Evolutionary conservation across 1,140 invertebrate species (phyloP).

Genomic region (Venustaconcha ellipsiformis): DNA sequence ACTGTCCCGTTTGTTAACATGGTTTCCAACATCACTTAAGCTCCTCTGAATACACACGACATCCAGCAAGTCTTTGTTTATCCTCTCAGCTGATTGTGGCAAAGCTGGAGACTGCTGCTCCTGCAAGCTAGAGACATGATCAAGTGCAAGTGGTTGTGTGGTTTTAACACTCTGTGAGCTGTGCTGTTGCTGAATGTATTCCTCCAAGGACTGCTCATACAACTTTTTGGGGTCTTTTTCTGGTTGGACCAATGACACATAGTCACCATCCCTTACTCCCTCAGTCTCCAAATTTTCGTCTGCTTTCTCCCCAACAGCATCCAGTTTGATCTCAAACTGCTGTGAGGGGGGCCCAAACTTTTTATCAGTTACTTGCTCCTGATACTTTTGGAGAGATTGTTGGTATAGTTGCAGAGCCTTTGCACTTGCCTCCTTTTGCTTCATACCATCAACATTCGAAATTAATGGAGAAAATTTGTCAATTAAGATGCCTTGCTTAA

Average conservation of each 20-base stretch:
- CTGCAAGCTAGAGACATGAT: no score
- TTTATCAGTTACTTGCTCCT: slow-evolving; percentile 17
- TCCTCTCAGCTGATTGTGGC: no score
- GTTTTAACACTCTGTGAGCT: no score
- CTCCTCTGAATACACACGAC: no score
- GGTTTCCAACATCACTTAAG: no score
- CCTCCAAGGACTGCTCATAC: slow-evolving; percentile 29
- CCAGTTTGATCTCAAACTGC: slow-evolving; percentile 18
- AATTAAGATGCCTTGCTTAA: slow-evolving; percentile 23
- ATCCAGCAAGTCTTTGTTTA: no score
- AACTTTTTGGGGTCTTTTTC: slow-evolving; percentile 19
- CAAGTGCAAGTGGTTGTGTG: no score
- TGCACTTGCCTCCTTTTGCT: slow-evolving; percentile 20
- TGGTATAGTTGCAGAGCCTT: slow-evolving; percentile 26
- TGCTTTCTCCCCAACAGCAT: slow-evolving; percentile 6
- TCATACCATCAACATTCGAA: slow-evolving; percentile 3
- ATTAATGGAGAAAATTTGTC: not conserved
- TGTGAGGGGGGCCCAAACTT: slow-evolving; percentile 7
- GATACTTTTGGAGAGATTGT: slow-evolving; percentile 26
- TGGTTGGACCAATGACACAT: slow-evolving; percentile 1
- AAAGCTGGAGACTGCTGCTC: no score
- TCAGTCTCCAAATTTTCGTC: not conserved
- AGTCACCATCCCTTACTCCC: not conserved
- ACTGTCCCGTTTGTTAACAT: no score
- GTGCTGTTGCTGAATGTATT: slow-evolving; percentile 18